Conservation (phyloP, 2,797 vertebrate species). For the Tolypeutes matacus region DNA sequence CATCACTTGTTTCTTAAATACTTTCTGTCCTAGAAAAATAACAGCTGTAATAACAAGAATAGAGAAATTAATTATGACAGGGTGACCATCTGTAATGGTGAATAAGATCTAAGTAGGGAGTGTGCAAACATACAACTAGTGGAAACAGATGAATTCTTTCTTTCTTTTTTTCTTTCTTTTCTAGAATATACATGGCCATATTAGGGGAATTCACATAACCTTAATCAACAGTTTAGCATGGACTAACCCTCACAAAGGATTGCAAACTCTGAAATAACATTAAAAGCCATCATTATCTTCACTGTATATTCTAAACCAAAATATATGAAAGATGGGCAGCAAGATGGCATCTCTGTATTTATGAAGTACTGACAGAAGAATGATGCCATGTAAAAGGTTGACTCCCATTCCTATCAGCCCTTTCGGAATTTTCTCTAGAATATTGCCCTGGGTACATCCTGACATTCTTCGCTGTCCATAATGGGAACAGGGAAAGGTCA, state of each 20-base stretch:
- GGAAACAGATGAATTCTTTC: conserved; percentile 36
- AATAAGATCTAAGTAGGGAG: background rate
- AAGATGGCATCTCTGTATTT: background rate
- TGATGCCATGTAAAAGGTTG: background rate
- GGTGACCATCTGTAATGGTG: conserved; percentile 60
- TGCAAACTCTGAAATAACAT: background rate
- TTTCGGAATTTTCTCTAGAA: conserved; percentile 5
- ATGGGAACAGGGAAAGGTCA: background rate
- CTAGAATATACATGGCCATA: conserved; percentile 49
- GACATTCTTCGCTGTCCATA: background rate
- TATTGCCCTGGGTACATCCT: background rate
- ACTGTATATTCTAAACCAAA: background rate
- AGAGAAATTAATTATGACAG: conserved; percentile 13
- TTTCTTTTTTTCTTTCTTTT: conserved; percentile 34
- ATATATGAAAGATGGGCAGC: background rate
- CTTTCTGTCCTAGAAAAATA: conserved; percentile 48
- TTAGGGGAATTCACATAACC: conserved; percentile 51
- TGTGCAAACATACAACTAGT: background rate
- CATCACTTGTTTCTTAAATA: conserved; percentile 7
- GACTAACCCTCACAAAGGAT: background rate
- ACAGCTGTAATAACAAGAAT: conserved; percentile 55
- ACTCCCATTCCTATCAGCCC: background rate
- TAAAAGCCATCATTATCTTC: conserved; percentile 15
- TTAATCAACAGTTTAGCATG: conserved; percentile 32
- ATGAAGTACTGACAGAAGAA: background rate